Percentiles rank a stretch among this genome's conserved stretches.
phyloP scores from a whole-genome alignment of 2,888 invertebrate genomes.

The Noctua pronuba region DNA sequence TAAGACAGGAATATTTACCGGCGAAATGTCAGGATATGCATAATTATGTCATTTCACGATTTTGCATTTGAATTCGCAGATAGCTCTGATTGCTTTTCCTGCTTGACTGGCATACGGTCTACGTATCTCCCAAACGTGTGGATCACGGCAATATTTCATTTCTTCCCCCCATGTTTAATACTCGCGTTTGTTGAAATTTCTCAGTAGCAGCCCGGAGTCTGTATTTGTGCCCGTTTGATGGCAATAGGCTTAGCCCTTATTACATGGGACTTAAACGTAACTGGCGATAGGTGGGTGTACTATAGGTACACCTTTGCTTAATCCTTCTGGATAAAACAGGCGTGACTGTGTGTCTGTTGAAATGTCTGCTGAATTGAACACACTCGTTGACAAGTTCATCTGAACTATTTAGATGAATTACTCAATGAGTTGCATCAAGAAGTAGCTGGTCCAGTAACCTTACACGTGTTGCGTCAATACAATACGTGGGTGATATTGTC shows the following conservation, averaged over 20 bases:
- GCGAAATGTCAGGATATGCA: background rate
- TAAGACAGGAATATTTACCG: background rate
- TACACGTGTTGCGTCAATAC: constrained; percentile 62
- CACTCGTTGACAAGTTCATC: constrained; percentile 8
- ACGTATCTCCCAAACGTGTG: background rate
- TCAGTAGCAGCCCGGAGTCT: background rate
- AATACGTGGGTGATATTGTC: constrained; percentile 73
- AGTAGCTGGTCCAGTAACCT: constrained; percentile 68
- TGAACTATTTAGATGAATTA: constrained; percentile 26
- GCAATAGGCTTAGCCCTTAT: background rate
- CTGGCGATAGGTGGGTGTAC: background rate
- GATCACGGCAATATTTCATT: background rate
- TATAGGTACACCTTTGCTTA: background rate
- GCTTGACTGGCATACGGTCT: background rate
- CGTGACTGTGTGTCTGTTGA: background rate
- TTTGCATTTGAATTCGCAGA: constrained; percentile 2
- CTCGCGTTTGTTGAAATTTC: background rate
- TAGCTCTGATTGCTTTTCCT: constrained; percentile 9
- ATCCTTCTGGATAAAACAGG: background rate
- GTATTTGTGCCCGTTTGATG: background rate
- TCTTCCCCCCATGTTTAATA: background rate
- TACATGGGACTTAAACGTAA: background rate
- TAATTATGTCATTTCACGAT: background rate
- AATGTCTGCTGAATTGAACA: no score
- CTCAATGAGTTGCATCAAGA: background rate